A percentile compares a stretch with the other conserved stretches of the same genome.
Evolutionary conservation across 2,888 invertebrate genomes (phyloP).

Genomic region (Hypomecis atomaria): DNA sequence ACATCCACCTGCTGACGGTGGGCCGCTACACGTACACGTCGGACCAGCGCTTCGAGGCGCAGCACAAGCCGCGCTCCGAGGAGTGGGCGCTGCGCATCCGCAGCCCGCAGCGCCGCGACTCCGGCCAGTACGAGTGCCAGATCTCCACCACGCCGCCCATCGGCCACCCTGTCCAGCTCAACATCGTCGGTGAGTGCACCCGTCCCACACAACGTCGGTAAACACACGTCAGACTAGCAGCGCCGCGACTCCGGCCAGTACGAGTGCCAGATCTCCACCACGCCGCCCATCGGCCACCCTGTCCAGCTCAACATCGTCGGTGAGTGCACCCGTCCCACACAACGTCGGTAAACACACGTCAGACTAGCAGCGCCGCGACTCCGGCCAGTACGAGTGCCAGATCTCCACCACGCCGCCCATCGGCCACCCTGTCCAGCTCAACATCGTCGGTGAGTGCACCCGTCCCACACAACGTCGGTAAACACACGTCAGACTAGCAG

Average conservation of each 20-base stretch:
- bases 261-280: too few species aligned
- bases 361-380: constrained; percentile 89
- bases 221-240: constrained; percentile 44
- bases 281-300: constrained; percentile 46
- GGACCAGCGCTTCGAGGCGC: constrained; percentile 92
- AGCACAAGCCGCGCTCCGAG: constrained; percentile 93
- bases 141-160: constrained; percentile 95
- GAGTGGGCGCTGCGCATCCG: constrained; percentile 91
- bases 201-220: too few species aligned
- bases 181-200: constrained; percentile 90
- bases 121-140: constrained; percentile 95
- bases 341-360: too few species aligned
- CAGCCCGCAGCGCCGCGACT: constrained; percentile 91
- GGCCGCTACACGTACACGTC: constrained; percentile 95
- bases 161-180: constrained; percentile 92
- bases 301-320: too few species aligned
- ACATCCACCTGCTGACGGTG: constrained; percentile 95
- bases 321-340: too few species aligned
- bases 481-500: too few species aligned
- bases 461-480: too few species aligned
- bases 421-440: constrained; percentile 86
- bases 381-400: constrained; percentile 95
- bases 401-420: constrained; percentile 95
- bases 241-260: not conserved
- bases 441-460: not conserved